These are phyloP conservation scores for Drosophila tripunctata DNA, from an alignment of 2,888 invertebrate species.

Conservation along the genomic window DNA sequence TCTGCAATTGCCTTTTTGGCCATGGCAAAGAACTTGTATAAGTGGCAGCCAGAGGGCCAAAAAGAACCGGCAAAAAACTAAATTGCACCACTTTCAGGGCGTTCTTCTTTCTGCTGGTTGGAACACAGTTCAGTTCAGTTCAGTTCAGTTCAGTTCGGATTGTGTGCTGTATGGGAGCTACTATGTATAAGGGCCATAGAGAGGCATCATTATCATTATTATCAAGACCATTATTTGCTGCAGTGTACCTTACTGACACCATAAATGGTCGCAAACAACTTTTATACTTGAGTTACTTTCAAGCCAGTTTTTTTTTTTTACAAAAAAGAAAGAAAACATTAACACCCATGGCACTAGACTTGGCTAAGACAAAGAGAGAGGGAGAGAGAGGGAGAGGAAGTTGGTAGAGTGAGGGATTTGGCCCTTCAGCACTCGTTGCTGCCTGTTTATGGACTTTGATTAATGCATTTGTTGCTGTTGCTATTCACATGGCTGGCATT, in stretches of 20 bases:
- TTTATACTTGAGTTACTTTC: conserved; percentile 36
- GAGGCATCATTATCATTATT: conserved; percentile 71
- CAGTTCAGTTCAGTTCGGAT: neutral
- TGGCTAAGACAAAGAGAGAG: neutral
- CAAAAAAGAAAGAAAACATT: conserved; percentile 14
- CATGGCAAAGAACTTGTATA: conserved; percentile 56
- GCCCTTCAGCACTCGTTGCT: conserved; percentile 45
- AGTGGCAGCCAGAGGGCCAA: conserved; percentile 31
- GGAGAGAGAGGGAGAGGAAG: conserved; percentile 3
- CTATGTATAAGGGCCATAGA: conserved; percentile 39
- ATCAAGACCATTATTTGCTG: conserved; percentile 72
- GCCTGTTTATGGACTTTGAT: conserved; percentile 42
- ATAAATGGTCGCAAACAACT: conserved; percentile 60
- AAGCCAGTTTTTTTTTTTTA: conserved; percentile 29
- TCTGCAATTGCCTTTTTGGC: conserved; percentile 68
- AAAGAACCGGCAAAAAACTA: conserved; percentile 48
- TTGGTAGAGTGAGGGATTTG: conserved; percentile 1
- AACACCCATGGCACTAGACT: conserved; percentile 32
- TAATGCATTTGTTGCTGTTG: conserved; percentile 42
- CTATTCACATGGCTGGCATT: conserved; percentile 58
- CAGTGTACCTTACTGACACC: conserved; percentile 79
- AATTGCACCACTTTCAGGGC: conserved; percentile 78
- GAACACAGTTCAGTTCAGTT: too few relatives aligned
- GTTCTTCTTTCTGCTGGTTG: conserved; percentile 13
- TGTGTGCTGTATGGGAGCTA: neutral